These are phyloP conservation scores for Baccha elongata DNA, from an alignment of 2,888 invertebrate species.

Conservation along the genomic window DNA sequence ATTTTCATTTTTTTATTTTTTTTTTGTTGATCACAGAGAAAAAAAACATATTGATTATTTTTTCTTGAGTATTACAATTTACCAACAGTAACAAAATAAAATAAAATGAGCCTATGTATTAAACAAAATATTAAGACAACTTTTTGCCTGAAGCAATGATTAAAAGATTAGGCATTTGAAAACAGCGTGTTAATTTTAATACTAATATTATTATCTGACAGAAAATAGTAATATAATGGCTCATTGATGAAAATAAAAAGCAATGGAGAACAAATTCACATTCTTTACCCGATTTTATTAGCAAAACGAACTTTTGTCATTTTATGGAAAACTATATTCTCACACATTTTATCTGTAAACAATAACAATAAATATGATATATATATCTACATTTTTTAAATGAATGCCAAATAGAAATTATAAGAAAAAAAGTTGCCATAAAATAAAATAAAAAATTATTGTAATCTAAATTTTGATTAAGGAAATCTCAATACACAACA, in stretches of 20 bases:
- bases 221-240: too few species aligned
- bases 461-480: conserved; percentile 14
- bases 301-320: too few species aligned
- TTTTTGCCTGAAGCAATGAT: too few species aligned
- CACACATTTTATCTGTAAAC: conserved; percentile 3
- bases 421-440: conserved; percentile 41
- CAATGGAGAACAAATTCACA: too few species aligned
- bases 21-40: background rate
- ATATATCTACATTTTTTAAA: conserved; percentile 10
- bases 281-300: too few species aligned
- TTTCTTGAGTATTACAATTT: background rate
- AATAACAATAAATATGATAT: background rate
- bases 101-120: background rate
- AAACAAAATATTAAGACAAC: too few species aligned
- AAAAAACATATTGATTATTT: background rate
- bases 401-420: conserved; percentile 25
- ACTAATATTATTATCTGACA: too few species aligned
- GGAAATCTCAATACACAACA: conserved; percentile 51
- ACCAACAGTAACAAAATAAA: background rate
- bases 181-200: too few species aligned
- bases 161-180: too few species aligned
- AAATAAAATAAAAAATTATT: conserved; percentile 15
- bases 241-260: too few species aligned
- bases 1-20: background rate
- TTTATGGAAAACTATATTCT: too few species aligned